A percentile compares a stretch with the other conserved stretches of the same genome.
Evolutionary conservation across 2,888 invertebrate species (phyloP).

Genomic region (Torymus auratus): DNA sequence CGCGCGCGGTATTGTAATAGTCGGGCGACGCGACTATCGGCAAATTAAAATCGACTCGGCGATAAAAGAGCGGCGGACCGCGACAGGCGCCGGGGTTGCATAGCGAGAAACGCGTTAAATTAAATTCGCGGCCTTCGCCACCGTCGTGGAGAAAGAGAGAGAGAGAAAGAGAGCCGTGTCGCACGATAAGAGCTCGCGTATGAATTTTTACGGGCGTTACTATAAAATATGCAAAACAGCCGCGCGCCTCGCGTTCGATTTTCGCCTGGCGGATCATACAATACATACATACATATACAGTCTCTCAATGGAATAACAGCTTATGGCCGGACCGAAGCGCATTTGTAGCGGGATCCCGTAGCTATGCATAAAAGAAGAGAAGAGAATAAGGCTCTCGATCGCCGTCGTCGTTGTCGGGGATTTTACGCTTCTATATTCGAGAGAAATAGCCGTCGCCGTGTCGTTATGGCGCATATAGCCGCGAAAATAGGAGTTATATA

Average conservation of each 20-base stretch:
- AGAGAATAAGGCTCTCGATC: not conserved
- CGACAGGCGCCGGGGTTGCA: not conserved
- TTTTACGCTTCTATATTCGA: slow-evolving; percentile 30
- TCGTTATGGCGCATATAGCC: not conserved
- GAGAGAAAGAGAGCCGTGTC: not conserved
- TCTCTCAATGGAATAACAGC: slow-evolving; percentile 47
- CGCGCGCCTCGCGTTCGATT: slow-evolving; percentile 43
- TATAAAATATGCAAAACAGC: slow-evolving; percentile 55
- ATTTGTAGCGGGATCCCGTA: slow-evolving; percentile 46
- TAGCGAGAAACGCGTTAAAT: slow-evolving; percentile 36
- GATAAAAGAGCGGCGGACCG: slow-evolving; percentile 10
- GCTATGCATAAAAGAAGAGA: slow-evolving; percentile 48
- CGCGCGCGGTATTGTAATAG: not conserved
- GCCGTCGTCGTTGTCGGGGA: slow-evolving; percentile 4
- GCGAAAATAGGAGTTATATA: slow-evolving; percentile 26
- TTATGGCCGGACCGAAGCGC: slow-evolving; percentile 27
- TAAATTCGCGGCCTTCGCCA: slow-evolving; percentile 25
- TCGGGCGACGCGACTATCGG: slow-evolving; percentile 4
- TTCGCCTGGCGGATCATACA: slow-evolving; percentile 15
- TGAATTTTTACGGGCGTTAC: slow-evolving; percentile 51
- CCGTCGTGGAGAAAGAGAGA: slow-evolving; percentile 1
- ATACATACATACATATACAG: not conserved
- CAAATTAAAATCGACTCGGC: slow-evolving; percentile 18
- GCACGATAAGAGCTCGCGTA: slow-evolving; percentile 34
- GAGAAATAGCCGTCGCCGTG: not conserved